A percentile compares a stretch with the other conserved stretches of the same genome.
Evolutionary conservation across 2,113 vertebrate genomes (phyloP).

Genomic region (Lynx canadensis): DNA sequence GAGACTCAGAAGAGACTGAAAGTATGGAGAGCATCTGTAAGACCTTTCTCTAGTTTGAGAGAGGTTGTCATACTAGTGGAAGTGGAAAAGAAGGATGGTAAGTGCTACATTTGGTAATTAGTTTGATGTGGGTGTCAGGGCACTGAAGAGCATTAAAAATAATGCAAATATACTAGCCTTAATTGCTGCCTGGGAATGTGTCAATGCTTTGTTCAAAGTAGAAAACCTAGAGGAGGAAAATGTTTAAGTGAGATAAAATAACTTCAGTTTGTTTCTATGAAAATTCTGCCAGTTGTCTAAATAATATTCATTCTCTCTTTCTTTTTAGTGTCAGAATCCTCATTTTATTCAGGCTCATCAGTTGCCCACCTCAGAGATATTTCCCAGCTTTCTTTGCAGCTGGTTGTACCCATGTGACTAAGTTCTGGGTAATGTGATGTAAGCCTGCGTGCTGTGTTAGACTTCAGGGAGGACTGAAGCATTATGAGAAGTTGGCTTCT

Average conservation of each 20-base stretch:
- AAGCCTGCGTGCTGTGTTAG: background rate
- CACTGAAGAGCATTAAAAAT: background rate
- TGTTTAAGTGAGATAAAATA: conserved; percentile 12
- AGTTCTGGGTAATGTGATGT: background rate
- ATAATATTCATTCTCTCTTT: background rate
- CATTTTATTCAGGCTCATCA: background rate
- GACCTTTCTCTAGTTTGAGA: background rate
- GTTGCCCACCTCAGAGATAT: background rate
- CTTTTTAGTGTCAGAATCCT: background rate
- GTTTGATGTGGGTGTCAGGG: background rate
- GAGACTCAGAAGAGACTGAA: background rate
- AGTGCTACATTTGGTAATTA: background rate
- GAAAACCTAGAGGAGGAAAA: background rate
- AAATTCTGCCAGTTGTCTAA: background rate
- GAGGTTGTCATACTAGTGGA: background rate
- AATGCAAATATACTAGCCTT: background rate
- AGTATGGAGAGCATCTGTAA: background rate
- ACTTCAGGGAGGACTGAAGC: background rate
- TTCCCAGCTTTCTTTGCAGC: background rate
- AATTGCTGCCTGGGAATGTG: background rate
- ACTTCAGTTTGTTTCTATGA: conserved; percentile 41
- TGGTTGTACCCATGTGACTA: background rate
- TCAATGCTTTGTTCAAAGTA: background rate
- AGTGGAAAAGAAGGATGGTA: background rate
- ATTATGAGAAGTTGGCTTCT: background rate